Percentiles rank a stretch among this genome's conserved stretches.
Conservation (phyloP, 2,113 vertebrate genomes). For the Dromiciops gliroides region DNA sequence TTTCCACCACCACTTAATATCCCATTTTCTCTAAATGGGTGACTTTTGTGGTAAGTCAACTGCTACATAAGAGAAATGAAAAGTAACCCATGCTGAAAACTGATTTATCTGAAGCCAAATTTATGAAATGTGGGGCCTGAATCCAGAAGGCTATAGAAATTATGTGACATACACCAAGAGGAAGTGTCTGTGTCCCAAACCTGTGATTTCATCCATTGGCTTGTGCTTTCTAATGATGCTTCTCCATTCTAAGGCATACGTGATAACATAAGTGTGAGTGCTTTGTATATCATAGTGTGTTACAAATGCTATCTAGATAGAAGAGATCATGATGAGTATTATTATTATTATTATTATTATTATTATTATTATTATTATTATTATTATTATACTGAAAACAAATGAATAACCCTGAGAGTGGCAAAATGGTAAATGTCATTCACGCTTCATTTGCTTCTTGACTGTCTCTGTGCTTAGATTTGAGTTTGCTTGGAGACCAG, state of each 20-base stretch:
- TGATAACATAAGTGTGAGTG: background rate
- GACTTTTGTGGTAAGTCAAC: background rate
- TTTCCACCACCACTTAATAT: background rate
- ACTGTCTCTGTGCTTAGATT: background rate
- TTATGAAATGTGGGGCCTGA: background rate
- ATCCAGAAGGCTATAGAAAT: background rate
- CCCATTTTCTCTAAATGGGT: background rate
- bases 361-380: background rate
- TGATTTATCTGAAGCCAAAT: background rate
- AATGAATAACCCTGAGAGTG: background rate
- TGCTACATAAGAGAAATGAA: background rate
- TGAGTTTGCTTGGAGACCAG: background rate
- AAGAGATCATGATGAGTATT: background rate
- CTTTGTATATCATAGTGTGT: background rate
- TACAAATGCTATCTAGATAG: background rate
- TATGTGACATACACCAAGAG: background rate
- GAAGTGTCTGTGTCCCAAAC: background rate
- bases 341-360: background rate
- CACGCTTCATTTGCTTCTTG: background rate
- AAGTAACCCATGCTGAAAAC: background rate
- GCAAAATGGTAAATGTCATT: background rate
- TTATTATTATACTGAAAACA: background rate
- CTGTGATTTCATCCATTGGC: background rate
- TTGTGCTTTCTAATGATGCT: background rate
- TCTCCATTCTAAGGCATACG: background rate